Evolutionary conservation across 53 echinoderm and acorn worm species (phyloP).

Genomic region (Luidia sarsii): DNA sequence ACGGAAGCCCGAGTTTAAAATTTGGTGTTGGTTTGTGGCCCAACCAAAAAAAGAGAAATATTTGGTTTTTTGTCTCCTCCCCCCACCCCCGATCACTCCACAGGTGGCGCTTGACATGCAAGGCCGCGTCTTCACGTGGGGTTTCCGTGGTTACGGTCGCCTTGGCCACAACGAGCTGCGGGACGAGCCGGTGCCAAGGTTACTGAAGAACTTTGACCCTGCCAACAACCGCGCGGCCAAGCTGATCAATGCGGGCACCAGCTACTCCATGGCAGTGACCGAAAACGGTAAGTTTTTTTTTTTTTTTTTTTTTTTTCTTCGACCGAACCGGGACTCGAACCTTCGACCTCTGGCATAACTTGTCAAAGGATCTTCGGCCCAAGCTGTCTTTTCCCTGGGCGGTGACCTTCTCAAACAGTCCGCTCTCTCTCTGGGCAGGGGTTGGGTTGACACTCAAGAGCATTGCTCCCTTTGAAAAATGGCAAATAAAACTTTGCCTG

Average conservation of each 20-base stretch:
- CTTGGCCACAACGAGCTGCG: conserved; percentile 84
- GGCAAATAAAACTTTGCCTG: too few relatives aligned
- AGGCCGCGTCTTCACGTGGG: conserved; percentile 93
- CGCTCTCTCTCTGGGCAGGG: too few relatives aligned
- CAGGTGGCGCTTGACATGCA: conserved; percentile 95
- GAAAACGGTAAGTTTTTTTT: conserved; percentile 66
- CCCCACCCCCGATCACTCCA: too few relatives aligned
- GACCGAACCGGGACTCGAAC: neutral
- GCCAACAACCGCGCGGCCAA: conserved; percentile 52
- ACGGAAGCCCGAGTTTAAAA: too few relatives aligned
- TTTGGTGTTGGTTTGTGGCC: neutral
- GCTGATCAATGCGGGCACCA: conserved; percentile 70
- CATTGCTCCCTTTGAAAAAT: too few relatives aligned
- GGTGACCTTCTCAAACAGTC: too few relatives aligned
- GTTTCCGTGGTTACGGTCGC: conserved; percentile 95
- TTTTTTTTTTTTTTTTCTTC: neutral
- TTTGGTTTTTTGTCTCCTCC: too few relatives aligned
- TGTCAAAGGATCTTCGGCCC: too few relatives aligned
- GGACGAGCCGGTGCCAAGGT: conserved; percentile 82
- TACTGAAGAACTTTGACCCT: conserved; percentile 82
- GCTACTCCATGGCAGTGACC: conserved; percentile 83
- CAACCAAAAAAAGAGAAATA: too few relatives aligned
- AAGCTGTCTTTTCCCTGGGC: too few relatives aligned
- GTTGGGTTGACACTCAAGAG: too few relatives aligned
- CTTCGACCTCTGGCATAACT: neutral